Conservation (phyloP, 2,113 vertebrate genomes). For the Tapirus terrestris region DNA sequence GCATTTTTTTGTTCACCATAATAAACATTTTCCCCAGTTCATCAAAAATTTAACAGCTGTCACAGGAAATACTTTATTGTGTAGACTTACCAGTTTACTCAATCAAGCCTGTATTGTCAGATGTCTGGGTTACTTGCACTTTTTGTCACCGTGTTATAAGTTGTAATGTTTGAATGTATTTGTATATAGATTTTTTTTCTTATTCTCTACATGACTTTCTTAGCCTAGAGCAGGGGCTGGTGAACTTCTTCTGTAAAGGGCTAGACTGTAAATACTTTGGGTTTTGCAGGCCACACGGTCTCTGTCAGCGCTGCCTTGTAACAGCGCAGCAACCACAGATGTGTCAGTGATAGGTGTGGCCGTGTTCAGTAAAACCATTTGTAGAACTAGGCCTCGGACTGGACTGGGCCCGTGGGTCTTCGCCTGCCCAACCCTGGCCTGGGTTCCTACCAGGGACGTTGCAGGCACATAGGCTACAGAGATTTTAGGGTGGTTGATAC, state of each 20-base stretch:
- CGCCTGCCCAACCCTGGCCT: background rate
- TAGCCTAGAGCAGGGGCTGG: background rate
- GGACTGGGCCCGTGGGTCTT: background rate
- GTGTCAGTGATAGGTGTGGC: background rate
- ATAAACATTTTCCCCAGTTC: background rate
- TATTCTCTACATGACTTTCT: background rate
- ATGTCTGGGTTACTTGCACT: background rate
- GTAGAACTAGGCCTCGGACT: background rate
- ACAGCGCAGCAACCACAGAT: background rate
- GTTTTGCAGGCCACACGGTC: background rate
- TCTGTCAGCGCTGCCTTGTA: background rate
- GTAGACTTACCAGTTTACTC: background rate
- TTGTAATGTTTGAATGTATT: background rate
- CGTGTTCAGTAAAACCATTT: background rate
- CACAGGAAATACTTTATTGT: background rate
- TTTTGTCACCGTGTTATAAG: background rate
- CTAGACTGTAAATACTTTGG: background rate
- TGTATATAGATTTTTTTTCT: background rate
- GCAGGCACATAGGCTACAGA: background rate
- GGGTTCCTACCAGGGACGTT: background rate
- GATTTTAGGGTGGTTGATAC: background rate
- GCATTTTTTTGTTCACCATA: background rate
- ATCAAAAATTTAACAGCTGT: background rate
- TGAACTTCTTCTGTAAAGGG: background rate
- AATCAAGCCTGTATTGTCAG: background rate